Conservation (phyloP, 2,888 invertebrate genomes). For the Prosopocoilus inquinatus region DNA sequence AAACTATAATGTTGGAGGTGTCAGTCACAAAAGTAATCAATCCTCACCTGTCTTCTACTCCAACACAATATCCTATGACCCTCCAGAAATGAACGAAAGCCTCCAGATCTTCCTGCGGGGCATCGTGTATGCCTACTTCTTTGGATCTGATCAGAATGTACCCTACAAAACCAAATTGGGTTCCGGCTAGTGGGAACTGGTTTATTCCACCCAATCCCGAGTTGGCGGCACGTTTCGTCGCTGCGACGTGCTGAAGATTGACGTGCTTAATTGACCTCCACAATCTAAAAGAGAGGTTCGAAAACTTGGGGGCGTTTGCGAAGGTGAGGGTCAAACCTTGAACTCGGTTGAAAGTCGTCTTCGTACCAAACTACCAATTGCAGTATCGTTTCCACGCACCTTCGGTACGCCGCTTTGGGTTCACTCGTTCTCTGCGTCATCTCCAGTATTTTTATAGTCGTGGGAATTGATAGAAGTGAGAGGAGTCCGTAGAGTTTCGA, state of each 20-base stretch:
- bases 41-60: slow-evolving; percentile 73
- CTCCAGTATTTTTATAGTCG: slow-evolving; percentile 68
- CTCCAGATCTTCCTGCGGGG: slow-evolving; percentile 64
- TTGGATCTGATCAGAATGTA: slow-evolving; percentile 64
- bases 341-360: slow-evolving; percentile 62
- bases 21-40: not conserved
- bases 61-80: slow-evolving; percentile 76
- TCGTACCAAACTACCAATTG: slow-evolving; percentile 82
- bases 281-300: slow-evolving; percentile 50
- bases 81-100: slow-evolving; percentile 82
- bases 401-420: slow-evolving; percentile 64
- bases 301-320: not conserved
- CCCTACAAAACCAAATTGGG: slow-evolving; percentile 86
- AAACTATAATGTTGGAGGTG: not conserved
- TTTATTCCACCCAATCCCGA: slow-evolving; percentile 60
- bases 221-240: slow-evolving; percentile 52
- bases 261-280: slow-evolving; percentile 69
- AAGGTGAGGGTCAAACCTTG: slow-evolving; percentile 51
- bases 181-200: slow-evolving; percentile 81
- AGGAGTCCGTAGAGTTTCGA: slow-evolving; percentile 76
- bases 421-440: slow-evolving; percentile 71
- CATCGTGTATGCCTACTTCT: slow-evolving; percentile 62
- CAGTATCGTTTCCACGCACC: slow-evolving; percentile 77
- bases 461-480: slow-evolving; percentile 70
- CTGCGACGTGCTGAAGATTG: slow-evolving; percentile 64